These are phyloP conservation scores for Halcyon leucocephala DNA, from an alignment of 2,797 vertebrate species.

Conservation along the genomic window DNA sequence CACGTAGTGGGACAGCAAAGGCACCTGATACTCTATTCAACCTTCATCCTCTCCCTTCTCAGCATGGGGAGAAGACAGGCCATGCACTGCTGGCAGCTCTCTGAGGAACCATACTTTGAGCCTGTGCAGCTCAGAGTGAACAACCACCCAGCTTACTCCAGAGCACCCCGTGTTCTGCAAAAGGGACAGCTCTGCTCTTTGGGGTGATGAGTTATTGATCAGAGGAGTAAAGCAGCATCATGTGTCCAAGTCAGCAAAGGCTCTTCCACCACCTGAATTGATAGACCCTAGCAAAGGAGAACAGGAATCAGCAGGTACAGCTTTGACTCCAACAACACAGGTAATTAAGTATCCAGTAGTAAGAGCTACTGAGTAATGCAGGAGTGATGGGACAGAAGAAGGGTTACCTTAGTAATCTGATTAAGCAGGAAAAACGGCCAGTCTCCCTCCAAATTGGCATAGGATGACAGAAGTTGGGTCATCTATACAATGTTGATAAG, in stretches of 20 bases:
- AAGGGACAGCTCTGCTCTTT: neutral
- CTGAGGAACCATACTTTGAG: neutral
- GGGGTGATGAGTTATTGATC: neutral
- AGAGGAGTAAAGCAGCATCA: neutral
- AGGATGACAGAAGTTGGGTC: neutral
- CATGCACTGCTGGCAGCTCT: neutral
- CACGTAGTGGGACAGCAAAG: neutral
- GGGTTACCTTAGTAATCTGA: neutral
- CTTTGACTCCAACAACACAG: neutral
- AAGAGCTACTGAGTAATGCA: neutral
- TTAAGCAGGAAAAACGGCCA: neutral
- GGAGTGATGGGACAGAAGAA: neutral
- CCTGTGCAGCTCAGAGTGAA: neutral
- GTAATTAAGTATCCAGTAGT: neutral
- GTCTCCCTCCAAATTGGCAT: rapidly evolving
- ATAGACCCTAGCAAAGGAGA: neutral
- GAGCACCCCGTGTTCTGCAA: neutral
- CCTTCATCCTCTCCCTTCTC: neutral
- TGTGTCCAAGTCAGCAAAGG: neutral
- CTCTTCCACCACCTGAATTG: neutral
- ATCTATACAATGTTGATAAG: neutral
- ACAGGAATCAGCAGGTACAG: neutral
- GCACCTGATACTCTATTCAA: neutral
- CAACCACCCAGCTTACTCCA: neutral
- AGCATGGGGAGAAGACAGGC: neutral